Base-by-base conservation (phyloP, 2,797 vertebrate species). In the Chloroceryle inda region DNA sequence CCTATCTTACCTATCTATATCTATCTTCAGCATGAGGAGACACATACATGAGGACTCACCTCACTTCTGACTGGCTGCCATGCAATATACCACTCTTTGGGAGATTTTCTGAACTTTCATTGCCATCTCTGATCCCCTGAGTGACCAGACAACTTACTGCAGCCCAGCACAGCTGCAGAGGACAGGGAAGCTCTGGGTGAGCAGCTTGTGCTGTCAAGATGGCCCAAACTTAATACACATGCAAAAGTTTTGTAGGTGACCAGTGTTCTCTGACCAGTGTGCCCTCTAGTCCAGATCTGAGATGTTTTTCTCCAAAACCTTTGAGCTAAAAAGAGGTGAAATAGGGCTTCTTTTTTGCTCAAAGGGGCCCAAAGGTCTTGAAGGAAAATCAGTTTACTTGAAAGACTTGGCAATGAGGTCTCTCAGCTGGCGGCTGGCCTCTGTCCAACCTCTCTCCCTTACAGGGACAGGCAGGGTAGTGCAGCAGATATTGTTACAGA, bases 361-460 rank as follows among this genome's bases (percentile, higher is more conserved):
- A 68, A 73, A 88, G 44, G 24, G 52, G 20, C 71, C 55, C 74
- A 87, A 69, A 92, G 89, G 59, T 88, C 85, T 92, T 90, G 66
- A 50, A 96, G 77, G 31, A 96, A 96, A 95, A 93, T 95, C 81
- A 90, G 76, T 96, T 93, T 90, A 38, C 74, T 77, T 93, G 95
- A 96, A 90, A 88, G 90, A 78, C 53, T 89, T 96, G 89, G 92
- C 92, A 77, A 83, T 55, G 47, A 85, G 47, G 77, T n/a, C 58
- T 62, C 89, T 96, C 92, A 85, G 92, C 94, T 96, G 90, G 88
- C 81, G 58, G 38, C 74, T 97, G 95, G 95, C 84, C 42, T 62
- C 21, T 47, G 10, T 89, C 94, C 91, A 95, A 78, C 58, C 68
- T 89, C 50, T 47, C 53, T 73, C 38, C 38, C 1, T 4, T 78